Evolutionary conservation across 2,888 invertebrate species (phyloP).

Genomic region (Hirtodrosophila alboralis): DNA sequence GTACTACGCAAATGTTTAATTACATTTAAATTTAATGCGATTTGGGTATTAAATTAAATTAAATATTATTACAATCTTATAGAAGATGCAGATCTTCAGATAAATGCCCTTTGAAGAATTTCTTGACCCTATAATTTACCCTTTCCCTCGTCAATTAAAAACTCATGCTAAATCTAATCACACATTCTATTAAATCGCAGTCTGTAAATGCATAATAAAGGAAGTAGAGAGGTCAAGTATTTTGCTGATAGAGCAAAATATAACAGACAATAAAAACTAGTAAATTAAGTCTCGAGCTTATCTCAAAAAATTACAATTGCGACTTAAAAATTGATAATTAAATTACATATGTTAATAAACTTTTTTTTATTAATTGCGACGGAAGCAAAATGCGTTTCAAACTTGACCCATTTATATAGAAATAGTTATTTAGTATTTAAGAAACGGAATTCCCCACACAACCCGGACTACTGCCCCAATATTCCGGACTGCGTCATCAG

Average conservation of each 20-base stretch:
- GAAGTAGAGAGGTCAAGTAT: constrained; percentile 27
- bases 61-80: too few relatives aligned
- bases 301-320: constrained; percentile 34
- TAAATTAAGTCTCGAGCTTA: constrained; percentile 9
- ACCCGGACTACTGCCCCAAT: background rate
- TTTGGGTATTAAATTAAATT: too few relatives aligned
- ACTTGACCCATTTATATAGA: constrained; percentile 48
- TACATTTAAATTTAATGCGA: background rate
- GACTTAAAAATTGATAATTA: constrained; percentile 16
- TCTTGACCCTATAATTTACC: too few relatives aligned
- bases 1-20: background rate
- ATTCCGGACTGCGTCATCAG: constrained; percentile 14
- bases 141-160: too few relatives aligned
- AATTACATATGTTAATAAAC: background rate
- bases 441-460: constrained; percentile 6
- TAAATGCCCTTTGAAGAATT: too few relatives aligned
- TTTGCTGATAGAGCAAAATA: constrained; percentile 15
- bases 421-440: too few relatives aligned
- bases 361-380: constrained; percentile 8
- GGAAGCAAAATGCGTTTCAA: constrained; percentile 27
- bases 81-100: too few relatives aligned
- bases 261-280: constrained; percentile 1
- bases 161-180: constrained; percentile 1
- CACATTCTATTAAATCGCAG: background rate
- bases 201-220: background rate